These are phyloP conservation scores for Abrostola triplasia DNA, from an alignment of 2,888 invertebrate genomes.

Conservation along the genomic window DNA sequence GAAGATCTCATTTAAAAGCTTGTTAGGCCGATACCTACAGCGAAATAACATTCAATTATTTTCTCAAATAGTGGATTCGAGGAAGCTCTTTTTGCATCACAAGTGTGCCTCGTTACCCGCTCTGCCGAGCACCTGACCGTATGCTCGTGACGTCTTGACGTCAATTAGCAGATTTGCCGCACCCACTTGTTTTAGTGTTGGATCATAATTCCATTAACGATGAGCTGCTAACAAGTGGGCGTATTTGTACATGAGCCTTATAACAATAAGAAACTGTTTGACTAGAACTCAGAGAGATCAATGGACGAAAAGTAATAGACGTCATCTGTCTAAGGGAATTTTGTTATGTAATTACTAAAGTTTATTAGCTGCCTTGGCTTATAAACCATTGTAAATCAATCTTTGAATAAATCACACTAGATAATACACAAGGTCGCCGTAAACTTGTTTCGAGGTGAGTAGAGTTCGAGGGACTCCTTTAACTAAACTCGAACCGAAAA, in stretches of 20 bases:
- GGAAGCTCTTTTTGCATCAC: background rate
- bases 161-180: constrained; percentile 15
- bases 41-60: no score
- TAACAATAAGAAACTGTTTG: constrained; percentile 26
- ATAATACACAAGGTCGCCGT: background rate
- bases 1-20: no score
- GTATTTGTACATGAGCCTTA: constrained; percentile 21
- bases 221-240: constrained; percentile 40
- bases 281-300: background rate
- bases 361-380: background rate
- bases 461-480: background rate
- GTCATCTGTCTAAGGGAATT: background rate
- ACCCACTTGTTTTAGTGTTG: constrained; percentile 32
- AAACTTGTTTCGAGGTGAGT: constrained; percentile 1
- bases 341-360: background rate
- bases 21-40: background rate
- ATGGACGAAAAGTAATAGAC: background rate
- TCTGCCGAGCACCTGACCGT: constrained; percentile 10
- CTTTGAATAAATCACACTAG: background rate
- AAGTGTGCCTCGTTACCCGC: constrained; percentile 2
- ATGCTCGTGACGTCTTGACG: constrained; percentile 24
- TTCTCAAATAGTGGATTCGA: no score
- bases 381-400: background rate
- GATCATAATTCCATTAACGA: constrained; percentile 41
- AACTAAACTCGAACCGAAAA: background rate